Percentiles rank a stretch among this genome's conserved stretches.
Evolutionary conservation across 1,140 invertebrate species (phyloP).

Genomic region (Stegodyphus dumicola): DNA sequence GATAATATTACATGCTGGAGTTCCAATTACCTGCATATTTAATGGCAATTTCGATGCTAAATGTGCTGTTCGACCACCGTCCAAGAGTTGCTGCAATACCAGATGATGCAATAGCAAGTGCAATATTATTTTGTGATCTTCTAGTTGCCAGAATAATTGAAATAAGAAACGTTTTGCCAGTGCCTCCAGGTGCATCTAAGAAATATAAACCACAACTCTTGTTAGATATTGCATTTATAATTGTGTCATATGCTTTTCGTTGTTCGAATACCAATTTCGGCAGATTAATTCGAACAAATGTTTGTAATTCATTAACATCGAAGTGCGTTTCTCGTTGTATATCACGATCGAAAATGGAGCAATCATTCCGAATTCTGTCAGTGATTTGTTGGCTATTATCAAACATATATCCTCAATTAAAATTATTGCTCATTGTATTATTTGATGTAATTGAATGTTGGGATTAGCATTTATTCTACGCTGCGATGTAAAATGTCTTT

Average conservation of each 20-base stretch:
- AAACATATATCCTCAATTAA: no score
- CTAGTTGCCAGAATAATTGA: slow-evolving; percentile 60
- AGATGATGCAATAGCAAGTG: slow-evolving; percentile 62
- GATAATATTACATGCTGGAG: no score
- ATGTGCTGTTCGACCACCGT: no score
- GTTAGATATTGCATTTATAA: slow-evolving; percentile 17
- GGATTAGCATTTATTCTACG: neutral
- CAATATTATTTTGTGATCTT: slow-evolving; percentile 58
- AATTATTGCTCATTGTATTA: no score
- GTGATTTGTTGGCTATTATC: no score
- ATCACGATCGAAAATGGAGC: slow-evolving; percentile 9
- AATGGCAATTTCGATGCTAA: no score
- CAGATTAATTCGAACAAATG: slow-evolving; percentile 12
- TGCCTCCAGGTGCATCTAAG: slow-evolving; percentile 14
- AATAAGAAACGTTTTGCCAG: slow-evolving; percentile 43
- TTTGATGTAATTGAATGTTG: neutral
- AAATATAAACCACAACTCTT: slow-evolving; percentile 12
- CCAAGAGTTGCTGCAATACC: slow-evolving; percentile 66
- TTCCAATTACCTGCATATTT: no score
- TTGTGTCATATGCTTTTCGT: slow-evolving; percentile 20
- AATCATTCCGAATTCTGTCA: no score
- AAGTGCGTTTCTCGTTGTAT: neutral
- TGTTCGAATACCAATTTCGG: slow-evolving; percentile 17
- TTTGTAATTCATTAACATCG: neutral
- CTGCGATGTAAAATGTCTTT: no score